These are phyloP conservation scores for Ephestia elutella DNA, from an alignment of 1,140 invertebrate species.

Conservation along the genomic window DNA sequence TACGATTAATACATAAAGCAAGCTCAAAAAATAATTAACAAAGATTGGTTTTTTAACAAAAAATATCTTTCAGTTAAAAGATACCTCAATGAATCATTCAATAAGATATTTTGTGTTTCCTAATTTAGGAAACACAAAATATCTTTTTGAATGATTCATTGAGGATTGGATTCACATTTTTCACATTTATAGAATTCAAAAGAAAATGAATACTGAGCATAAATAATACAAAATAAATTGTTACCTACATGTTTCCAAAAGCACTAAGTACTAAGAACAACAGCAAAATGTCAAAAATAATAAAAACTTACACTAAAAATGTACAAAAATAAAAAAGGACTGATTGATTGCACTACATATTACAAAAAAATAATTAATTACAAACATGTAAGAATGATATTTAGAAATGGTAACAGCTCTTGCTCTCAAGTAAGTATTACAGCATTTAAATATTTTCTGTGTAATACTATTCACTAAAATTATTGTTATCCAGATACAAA, in stretches of 20 bases:
- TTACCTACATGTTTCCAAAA: not conserved
- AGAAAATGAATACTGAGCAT: not conserved
- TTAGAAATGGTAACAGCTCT: conserved; percentile 42
- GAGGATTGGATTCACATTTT: too few relatives aligned
- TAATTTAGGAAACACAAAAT: too few relatives aligned
- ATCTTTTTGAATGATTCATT: too few relatives aligned
- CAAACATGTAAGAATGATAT: conserved; percentile 35
- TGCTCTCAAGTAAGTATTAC: conserved; percentile 31
- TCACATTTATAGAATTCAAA: not conserved
- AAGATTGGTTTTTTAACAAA: too few relatives aligned
- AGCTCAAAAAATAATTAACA: not conserved
- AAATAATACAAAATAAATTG: conserved; percentile 14
- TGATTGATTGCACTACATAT: conserved; percentile 52
- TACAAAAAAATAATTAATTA: conserved; percentile 30
- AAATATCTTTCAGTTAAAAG: too few relatives aligned
- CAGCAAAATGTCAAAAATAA: conserved; percentile 38
- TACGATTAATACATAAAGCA: too few relatives aligned
- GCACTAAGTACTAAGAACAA: conserved; percentile 2
- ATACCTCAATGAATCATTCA: too few relatives aligned
- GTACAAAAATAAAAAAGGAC: conserved; percentile 48
- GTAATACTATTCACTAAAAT: conserved; percentile 22
- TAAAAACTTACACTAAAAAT: conserved; percentile 47
- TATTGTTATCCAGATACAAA: conserved; percentile 27
- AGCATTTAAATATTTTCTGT: conserved; percentile 17
- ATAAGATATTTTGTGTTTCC: too few relatives aligned